Evolutionary conservation across 1,140 invertebrate genomes (phyloP).

Genomic region (Drosophila tropicalis): DNA sequence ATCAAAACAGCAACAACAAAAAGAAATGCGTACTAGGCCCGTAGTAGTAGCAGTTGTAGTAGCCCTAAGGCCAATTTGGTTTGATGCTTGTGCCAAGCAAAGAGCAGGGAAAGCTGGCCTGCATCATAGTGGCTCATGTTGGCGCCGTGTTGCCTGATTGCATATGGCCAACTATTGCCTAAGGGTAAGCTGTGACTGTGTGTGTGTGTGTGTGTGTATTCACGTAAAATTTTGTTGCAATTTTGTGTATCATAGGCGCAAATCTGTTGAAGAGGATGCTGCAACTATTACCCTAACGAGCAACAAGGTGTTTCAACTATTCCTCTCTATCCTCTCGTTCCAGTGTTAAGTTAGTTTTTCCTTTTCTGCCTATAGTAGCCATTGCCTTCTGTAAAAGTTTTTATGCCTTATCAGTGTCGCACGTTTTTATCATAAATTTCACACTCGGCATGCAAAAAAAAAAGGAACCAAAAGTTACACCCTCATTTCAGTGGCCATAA

Average conservation of each 20-base stretch:
- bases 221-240: background rate
- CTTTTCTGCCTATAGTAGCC: slow-evolving; percentile 18
- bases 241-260: slow-evolving; percentile 37
- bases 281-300: slow-evolving; percentile 69
- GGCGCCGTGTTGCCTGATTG: background rate
- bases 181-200: background rate
- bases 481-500: slow-evolving; percentile 33
- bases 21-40: slow-evolving; percentile 5
- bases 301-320: slow-evolving; percentile 57
- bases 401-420: slow-evolving; percentile 59
- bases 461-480: slow-evolving; percentile 2
- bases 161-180: slow-evolving; percentile 6
- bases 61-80: slow-evolving; percentile 7
- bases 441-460: slow-evolving; percentile 63
- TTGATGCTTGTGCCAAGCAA: background rate
- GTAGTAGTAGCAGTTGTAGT: background rate
- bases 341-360: background rate
- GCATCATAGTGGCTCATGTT: background rate
- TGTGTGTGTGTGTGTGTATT: background rate
- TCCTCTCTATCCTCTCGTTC: slow-evolving; percentile 7
- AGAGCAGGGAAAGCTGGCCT: background rate
- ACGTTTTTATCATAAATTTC: slow-evolving; percentile 80
- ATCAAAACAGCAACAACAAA: slow-evolving; percentile 61
- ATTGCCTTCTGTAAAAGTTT: slow-evolving; percentile 9
- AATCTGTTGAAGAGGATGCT: slow-evolving; percentile 38